Evolutionary conservation across 1,140 invertebrate genomes (phyloP), one percentile per base, ranked within the genome.

Genomic region (Drosophila pectinifera): DNA sequence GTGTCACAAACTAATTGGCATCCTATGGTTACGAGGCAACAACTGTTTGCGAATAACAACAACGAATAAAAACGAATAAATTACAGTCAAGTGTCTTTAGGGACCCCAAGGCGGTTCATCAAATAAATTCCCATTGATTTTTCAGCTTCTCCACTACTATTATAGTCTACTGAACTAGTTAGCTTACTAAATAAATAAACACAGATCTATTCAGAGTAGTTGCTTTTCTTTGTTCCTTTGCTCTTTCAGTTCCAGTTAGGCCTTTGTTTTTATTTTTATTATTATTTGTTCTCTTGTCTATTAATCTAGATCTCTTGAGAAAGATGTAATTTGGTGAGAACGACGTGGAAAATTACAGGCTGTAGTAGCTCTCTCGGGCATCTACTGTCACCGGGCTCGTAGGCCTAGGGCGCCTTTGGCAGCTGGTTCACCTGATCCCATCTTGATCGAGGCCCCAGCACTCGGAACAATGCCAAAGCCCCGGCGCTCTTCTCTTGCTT

Each of bases 391-490:
- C 28, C 41, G 5, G 5, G 10, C 4, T 36, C n/a, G 10, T 67
- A 76, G 73, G 49, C 73, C 73, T 67, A 57, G 53, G 61, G 61
- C 59, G 38, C 28, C 45, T 51, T 49, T 68, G 61, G 61, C 64
- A 31, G n/a, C 34, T 38, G 14, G 10, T 16, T 75, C 45, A 45
- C 24, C 39, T 57, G 43, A 43, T 59, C 55, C 10, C 45, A 57
- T 51, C 57, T 54, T 20, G 39, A 18, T 39, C 61, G 61, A 57
- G 51, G 49, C 73, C 61, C 51, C 46, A 74, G 18, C 28, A 36
- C 16, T 24, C 26, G 41, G 38, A 67, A 76, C 73, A 76, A 75
- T 76, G 72, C 46, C 73, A 76, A 57, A 56, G 48, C 16, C 31
- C 59, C 63, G 54, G 49, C 49, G 36, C 49, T 39, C 11, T 48